Evolutionary conservation across 1,140 invertebrate genomes (phyloP), one percentile per base, ranked within the genome.

Genomic region (Amyelois transitella): DNA sequence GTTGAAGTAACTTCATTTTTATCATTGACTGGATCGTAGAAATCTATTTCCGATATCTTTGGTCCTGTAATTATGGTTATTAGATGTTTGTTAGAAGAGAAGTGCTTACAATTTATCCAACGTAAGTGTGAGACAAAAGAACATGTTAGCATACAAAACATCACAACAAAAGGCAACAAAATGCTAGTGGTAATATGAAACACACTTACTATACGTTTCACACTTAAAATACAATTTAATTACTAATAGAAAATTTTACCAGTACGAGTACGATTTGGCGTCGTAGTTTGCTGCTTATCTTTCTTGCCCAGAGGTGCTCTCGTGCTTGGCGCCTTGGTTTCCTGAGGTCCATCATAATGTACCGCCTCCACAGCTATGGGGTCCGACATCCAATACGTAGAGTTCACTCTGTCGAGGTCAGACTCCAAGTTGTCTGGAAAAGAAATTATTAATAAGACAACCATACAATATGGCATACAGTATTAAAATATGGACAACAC

Each of bases 1-100:
- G 71, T 58, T 20, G 77, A 66, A 14, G 64, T 68, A 43, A 79
- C 58, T 43, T 84, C 81, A 53, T 62, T 74, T 55, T 65, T 78
- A 48, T 72, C 68, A 12, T 44, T 75, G 10, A 85, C 83, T 48
- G 72, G 54, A 52, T 84, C 75, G 75, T 81, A 86, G 72, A 86
- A 86, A 69, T 86, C 81, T 50, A 86, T 84, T 75, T 88, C 83
- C 22, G 83, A 64, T 53, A 76, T 73, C 76, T 77, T 84, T 53
- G 72, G 69, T 72, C 72, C 82, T 87, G 84, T 51, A 72, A 72
- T 58, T 61, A 60, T 64, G 21, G 32, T 47, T 10, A 43, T 53
- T 12, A 50, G 18, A 51, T 32, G 20, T 20, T 48, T n/a, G 45
- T 48, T 48, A 48, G 32, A 6, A 14, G 25, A 6, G 25, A 28